Conservation (phyloP, 1,140 invertebrate species). For the Drosophila hydei region DNA sequence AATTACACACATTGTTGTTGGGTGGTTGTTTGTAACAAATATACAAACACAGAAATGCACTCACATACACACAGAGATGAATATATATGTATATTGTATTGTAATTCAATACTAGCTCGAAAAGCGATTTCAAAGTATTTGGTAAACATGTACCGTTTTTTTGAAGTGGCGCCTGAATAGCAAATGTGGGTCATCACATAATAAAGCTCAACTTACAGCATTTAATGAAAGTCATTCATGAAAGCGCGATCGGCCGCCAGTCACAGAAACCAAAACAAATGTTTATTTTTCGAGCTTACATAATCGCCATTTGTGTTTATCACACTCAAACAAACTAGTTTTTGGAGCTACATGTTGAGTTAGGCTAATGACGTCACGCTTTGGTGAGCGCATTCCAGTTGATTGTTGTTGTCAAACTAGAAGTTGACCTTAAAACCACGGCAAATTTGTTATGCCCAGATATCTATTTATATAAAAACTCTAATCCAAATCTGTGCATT, state of each 20-base stretch:
- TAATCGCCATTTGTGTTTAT: slow-evolving; percentile 48
- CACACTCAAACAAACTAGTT: slow-evolving; percentile 53
- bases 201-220: slow-evolving; percentile 62
- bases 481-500: slow-evolving; percentile 8
- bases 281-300: slow-evolving; percentile 59
- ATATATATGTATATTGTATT: not conserved
- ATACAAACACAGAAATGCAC: slow-evolving; percentile 1
- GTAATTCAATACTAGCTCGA: slow-evolving; percentile 28
- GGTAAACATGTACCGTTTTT: slow-evolving; percentile 24
- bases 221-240: slow-evolving; percentile 75
- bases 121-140: slow-evolving; percentile 38
- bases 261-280: slow-evolving; percentile 57
- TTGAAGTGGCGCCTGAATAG: slow-evolving; percentile 7
- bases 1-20: slow-evolving; percentile 41
- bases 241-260: slow-evolving; percentile 35
- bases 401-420: slow-evolving; percentile 40
- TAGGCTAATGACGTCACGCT: slow-evolving; percentile 67
- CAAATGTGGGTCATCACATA: slow-evolving; percentile 67
- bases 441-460: slow-evolving; percentile 53
- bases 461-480: slow-evolving; percentile 27
- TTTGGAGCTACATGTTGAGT: slow-evolving; percentile 19
- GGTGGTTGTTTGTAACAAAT: slow-evolving; percentile 37
- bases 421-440: slow-evolving; percentile 62
- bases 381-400: slow-evolving; percentile 58
- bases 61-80: not conserved